Percentiles rank a stretch among this genome's conserved stretches.
These are phyloP conservation scores for Magallana angulata DNA, from an alignment of 1,140 invertebrate genomes.

Conservation along the genomic window DNA sequence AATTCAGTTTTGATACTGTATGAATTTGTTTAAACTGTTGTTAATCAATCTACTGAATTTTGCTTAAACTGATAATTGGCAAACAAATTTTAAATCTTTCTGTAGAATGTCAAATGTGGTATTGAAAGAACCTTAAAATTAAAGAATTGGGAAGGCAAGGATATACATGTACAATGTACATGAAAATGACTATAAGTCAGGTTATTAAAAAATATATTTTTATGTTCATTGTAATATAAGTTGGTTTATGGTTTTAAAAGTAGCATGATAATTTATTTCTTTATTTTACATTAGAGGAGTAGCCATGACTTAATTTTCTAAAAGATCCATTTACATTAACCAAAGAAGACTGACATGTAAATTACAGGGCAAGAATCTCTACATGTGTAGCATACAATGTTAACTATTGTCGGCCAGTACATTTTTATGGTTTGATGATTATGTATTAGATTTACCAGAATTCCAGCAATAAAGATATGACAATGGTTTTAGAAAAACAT, in stretches of 20 bases:
- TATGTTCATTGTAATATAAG: too few species aligned
- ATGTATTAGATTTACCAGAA: neutral
- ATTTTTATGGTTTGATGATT: neutral
- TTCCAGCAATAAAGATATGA: neutral
- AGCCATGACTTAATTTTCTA: neutral
- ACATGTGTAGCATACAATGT: neutral
- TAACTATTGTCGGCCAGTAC: neutral
- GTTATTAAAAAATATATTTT: too few species aligned
- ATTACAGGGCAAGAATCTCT: conserved; percentile 26
- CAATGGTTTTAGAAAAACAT: neutral
- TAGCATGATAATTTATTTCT: neutral
- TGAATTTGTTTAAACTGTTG: too few species aligned
- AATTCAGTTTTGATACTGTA: too few species aligned
- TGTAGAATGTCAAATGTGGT: too few species aligned
- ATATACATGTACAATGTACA: too few species aligned
- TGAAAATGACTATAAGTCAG: too few species aligned
- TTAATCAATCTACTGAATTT: too few species aligned
- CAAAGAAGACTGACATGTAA: neutral
- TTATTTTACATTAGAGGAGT: neutral
- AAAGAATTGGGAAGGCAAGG: too few species aligned
- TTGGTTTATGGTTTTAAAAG: neutral
- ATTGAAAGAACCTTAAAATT: too few species aligned
- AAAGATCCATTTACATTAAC: neutral
- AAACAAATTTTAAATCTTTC: too few species aligned
- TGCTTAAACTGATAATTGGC: too few species aligned